These are phyloP conservation scores for Nasonia giraulti DNA, from an alignment of 1,140 invertebrate species.

Conservation along the genomic window DNA sequence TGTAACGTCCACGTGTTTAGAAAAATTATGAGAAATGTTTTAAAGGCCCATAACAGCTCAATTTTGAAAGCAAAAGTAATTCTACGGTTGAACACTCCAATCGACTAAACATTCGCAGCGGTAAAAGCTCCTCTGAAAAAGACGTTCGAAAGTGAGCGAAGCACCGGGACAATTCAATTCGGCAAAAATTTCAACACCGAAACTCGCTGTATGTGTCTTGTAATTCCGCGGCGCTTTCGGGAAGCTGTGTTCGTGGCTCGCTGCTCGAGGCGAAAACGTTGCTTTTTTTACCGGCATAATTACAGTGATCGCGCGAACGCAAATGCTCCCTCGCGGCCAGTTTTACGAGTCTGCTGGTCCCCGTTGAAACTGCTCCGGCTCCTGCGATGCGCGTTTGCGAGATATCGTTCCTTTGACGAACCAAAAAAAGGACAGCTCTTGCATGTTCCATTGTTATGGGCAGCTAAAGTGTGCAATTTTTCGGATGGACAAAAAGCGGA, in stretches of 20 bases:
- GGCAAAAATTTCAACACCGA: background rate
- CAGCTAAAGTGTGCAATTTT: constrained; percentile 2
- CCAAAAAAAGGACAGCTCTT: too few species aligned
- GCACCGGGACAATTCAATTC: constrained; percentile 27
- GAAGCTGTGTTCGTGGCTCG: background rate
- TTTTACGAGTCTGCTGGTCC: constrained; percentile 53
- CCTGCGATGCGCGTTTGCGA: constrained; percentile 46
- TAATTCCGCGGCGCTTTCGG: constrained; percentile 37
- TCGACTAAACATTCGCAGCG: background rate
- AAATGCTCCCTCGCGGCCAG: constrained; percentile 43
- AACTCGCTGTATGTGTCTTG: constrained; percentile 5
- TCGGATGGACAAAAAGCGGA: too few species aligned
- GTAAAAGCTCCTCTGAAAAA: background rate
- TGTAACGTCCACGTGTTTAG: background rate
- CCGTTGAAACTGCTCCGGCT: constrained; percentile 26
- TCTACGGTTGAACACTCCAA: background rate
- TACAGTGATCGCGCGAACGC: constrained; percentile 56
- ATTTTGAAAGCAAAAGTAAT: background rate
- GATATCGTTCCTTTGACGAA: background rate
- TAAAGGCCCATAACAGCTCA: background rate
- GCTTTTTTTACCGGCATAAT: constrained; percentile 50
- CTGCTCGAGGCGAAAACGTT: background rate
- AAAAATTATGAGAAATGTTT: background rate
- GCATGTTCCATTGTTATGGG: background rate
- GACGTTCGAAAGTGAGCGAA: background rate